These are phyloP conservation scores for Periphyllus acericola DNA, from an alignment of 2,888 invertebrate genomes.

Conservation along the genomic window DNA sequence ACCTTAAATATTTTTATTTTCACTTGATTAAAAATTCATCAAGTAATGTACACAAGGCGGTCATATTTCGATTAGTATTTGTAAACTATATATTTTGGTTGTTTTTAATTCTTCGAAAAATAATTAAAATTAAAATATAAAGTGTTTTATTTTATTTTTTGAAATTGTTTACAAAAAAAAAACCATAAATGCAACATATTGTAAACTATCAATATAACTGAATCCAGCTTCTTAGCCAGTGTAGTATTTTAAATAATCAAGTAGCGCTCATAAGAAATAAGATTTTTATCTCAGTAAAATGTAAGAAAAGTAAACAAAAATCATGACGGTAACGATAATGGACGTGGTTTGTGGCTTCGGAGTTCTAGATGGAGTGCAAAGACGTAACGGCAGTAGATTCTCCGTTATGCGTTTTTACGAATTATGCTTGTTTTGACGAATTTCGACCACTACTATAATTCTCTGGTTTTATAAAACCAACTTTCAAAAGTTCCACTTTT, in stretches of 20 bases:
- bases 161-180: not conserved
- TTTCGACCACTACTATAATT: not conserved
- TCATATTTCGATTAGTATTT: not conserved
- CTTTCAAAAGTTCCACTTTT: not conserved
- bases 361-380: not conserved
- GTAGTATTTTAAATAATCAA: not conserved
- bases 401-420: not conserved
- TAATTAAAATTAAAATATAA: not conserved
- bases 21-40: not conserved
- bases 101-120: not conserved
- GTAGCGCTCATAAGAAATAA: not conserved
- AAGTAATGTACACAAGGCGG: not conserved
- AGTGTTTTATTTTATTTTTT: not conserved
- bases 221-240: not conserved
- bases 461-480: not conserved
- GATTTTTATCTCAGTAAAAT: constrained; percentile 16
- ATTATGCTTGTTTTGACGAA: not conserved
- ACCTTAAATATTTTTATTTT: constrained; percentile 3
- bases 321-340: not conserved
- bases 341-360: not conserved
- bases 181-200: not conserved
- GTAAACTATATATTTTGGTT: not conserved
- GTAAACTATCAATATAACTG: not conserved
- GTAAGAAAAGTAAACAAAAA: not conserved
- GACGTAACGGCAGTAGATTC: not conserved